These are phyloP conservation scores for Lepus americanus DNA, from an alignment of 2,113 vertebrate genomes.

Conservation along the genomic window DNA sequence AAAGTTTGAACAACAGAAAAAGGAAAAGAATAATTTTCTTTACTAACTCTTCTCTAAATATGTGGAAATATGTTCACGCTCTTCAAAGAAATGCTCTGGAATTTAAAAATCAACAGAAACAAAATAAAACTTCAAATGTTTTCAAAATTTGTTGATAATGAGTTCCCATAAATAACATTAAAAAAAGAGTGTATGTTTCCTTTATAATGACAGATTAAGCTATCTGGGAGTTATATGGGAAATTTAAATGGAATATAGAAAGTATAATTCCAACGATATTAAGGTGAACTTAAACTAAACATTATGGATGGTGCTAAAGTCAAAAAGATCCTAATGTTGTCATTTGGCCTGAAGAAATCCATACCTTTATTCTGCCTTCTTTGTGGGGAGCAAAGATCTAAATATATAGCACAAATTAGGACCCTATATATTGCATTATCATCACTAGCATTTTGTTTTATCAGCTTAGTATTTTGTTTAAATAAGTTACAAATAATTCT, in stretches of 20 bases:
- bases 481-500: slow-evolving; percentile 35
- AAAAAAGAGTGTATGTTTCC: background rate
- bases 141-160: slow-evolving; percentile 11
- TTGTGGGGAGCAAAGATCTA: background rate
- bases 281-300: background rate
- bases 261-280: background rate
- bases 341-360: background rate
- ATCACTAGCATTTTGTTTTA: background rate
- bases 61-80: background rate
- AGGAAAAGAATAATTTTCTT: background rate
- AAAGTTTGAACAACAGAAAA: background rate
- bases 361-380: background rate
- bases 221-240: background rate
- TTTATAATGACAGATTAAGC: background rate
- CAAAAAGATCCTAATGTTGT: background rate
- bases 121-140: background rate
- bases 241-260: background rate
- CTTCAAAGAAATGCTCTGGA: background rate
- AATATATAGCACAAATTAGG: background rate
- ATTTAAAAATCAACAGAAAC: background rate
- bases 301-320: background rate
- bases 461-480: background rate
- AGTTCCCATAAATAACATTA: background rate
- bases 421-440: background rate
- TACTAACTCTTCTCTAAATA: background rate